These are phyloP conservation scores for Ennomos fuscantarius DNA, from an alignment of 2,888 invertebrate genomes.

Conservation along the genomic window DNA sequence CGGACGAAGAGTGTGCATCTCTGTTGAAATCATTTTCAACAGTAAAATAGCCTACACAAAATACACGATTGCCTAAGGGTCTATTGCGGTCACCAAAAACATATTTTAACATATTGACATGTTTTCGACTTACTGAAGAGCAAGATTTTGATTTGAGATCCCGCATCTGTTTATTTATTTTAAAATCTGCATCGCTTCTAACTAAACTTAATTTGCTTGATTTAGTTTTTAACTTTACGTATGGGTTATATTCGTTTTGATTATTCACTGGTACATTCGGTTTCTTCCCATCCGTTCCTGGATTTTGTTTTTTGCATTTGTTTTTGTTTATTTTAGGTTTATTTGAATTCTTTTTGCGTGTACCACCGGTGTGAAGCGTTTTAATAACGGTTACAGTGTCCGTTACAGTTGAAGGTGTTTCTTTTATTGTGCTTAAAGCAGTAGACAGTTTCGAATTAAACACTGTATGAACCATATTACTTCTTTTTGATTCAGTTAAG, in stretches of 20 bases:
- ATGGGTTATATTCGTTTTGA: neutral
- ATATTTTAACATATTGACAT: constrained; percentile 58
- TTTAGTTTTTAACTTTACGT: constrained; percentile 11
- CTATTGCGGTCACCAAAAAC: constrained; percentile 58
- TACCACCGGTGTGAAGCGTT: constrained; percentile 49
- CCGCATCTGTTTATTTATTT: constrained; percentile 37
- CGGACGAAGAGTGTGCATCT: constrained; percentile 18
- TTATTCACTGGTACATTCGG: neutral
- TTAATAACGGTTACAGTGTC: constrained; percentile 50
- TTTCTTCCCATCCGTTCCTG: constrained; percentile 4
- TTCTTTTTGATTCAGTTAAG: constrained; percentile 36
- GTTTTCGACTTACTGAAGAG: constrained; percentile 46
- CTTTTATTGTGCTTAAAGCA: constrained; percentile 31
- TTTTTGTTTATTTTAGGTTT: constrained; percentile 28
- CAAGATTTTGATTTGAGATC: constrained; percentile 55
- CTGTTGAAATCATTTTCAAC: constrained; percentile 55
- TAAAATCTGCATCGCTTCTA: constrained; percentile 51
- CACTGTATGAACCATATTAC: constrained; percentile 33
- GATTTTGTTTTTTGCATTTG: constrained; percentile 10
- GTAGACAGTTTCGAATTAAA: constrained; percentile 35
- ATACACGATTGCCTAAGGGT: constrained; percentile 56
- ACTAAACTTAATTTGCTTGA: constrained; percentile 37
- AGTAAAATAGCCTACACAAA: constrained; percentile 70
- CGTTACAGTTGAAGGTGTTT: constrained; percentile 17
- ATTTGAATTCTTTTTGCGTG: constrained; percentile 29